Evolutionary conservation across 1,140 invertebrate genomes (phyloP).

Genomic region (Rhopalosiphum maidis): DNA sequence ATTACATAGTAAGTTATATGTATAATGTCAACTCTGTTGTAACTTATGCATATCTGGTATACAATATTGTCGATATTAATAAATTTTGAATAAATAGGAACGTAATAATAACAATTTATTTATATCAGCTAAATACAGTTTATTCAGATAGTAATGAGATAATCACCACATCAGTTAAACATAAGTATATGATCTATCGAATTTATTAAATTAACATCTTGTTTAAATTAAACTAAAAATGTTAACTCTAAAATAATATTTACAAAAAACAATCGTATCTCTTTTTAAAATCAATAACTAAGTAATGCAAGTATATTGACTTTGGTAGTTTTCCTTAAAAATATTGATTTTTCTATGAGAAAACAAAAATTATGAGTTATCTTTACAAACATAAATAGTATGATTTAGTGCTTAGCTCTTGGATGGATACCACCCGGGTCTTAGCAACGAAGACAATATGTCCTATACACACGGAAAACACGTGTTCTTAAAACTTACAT

Average conservation of each 20-base stretch:
- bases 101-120: not conserved
- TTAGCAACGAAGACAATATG: no score
- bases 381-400: not conserved
- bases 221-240: not conserved
- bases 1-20: not conserved
- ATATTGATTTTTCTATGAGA: not conserved
- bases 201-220: not conserved
- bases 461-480: no score
- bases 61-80: not conserved
- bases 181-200: not conserved
- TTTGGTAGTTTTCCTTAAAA: not conserved
- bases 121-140: not conserved
- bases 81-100: not conserved
- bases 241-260: not conserved
- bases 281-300: not conserved
- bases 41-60: not conserved
- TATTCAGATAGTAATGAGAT: not conserved
- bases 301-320: not conserved
- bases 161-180: not conserved
- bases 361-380: not conserved
- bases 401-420: no score
- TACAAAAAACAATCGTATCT: not conserved
- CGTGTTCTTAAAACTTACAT: no score
- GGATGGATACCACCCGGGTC: no score
- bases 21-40: not conserved